A percentile compares a stretch with the other conserved stretches of the same genome.
Evolutionary conservation across 1,140 invertebrate genomes (phyloP).

Genomic region (Wiebesia pumilae): DNA sequence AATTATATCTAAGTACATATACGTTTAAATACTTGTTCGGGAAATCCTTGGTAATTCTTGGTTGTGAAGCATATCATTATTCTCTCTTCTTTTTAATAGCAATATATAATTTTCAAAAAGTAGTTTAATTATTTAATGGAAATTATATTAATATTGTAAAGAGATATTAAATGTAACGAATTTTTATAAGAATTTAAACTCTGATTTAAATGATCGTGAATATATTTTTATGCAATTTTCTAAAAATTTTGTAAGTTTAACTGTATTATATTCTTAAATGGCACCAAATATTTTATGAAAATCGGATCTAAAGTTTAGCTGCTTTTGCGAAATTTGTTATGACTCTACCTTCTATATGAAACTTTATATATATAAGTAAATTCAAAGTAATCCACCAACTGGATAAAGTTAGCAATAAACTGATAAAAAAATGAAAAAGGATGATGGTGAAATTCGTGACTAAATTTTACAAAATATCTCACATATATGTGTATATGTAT

Average conservation of each 20-base stretch:
- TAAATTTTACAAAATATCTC: background rate
- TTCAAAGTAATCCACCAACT: background rate
- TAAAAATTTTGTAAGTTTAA: too few species aligned
- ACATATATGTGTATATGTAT: background rate
- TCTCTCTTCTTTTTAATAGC: too few species aligned
- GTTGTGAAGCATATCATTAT: background rate
- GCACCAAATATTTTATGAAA: background rate
- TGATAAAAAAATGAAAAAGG: background rate
- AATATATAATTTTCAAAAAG: too few species aligned
- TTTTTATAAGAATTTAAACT: background rate
- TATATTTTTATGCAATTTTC: too few species aligned
- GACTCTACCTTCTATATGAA: background rate
- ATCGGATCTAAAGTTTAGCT: background rate
- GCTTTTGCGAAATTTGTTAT: conserved; percentile 7
- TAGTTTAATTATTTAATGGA: too few species aligned
- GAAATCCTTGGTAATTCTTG: background rate
- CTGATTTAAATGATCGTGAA: background rate
- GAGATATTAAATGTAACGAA: background rate
- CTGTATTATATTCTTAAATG: background rate
- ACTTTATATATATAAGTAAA: background rate
- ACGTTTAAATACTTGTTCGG: background rate
- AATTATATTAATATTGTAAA: background rate
- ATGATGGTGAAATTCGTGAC: background rate
- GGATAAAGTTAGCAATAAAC: background rate
- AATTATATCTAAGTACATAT: background rate